Evolutionary conservation across 1,140 invertebrate species (phyloP).

Genomic region (Drosophila arawakana): DNA sequence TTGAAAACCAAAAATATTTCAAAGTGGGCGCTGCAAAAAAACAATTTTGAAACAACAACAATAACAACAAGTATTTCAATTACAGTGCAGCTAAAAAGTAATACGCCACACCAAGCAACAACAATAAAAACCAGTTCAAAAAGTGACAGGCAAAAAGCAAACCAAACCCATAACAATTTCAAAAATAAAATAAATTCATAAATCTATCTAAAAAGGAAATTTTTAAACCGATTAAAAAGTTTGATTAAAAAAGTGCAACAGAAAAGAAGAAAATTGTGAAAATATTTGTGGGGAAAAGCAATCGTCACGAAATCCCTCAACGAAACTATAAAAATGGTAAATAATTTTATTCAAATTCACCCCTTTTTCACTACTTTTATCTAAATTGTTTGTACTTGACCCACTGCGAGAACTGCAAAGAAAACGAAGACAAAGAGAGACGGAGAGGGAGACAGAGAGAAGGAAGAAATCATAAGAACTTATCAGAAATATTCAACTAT

Average conservation of each 20-base stretch:
- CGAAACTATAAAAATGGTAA: constrained; percentile 45
- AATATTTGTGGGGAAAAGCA: constrained; percentile 18
- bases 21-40: constrained; percentile 66
- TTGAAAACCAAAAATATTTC: constrained; percentile 23
- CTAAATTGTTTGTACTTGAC: constrained; percentile 63
- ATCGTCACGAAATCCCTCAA: background rate
- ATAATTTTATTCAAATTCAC: constrained; percentile 8
- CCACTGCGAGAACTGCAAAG: constrained; percentile 39
- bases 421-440: background rate
- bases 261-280: constrained; percentile 2
- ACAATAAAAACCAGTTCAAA: constrained; percentile 71
- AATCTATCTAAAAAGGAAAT: constrained; percentile 16
- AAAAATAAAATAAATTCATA: constrained; percentile 21
- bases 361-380: constrained; percentile 1
- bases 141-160: constrained; percentile 68
- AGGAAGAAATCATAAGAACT: background rate
- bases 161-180: constrained; percentile 59
- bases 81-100: constrained; percentile 78
- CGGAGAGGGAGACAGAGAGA: too few relatives aligned
- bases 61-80: constrained; percentile 64
- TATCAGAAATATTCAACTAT: constrained; percentile 22
- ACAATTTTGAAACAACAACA: constrained; percentile 48
- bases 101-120: constrained; percentile 51
- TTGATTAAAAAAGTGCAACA: constrained; percentile 19
- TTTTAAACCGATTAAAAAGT: constrained; percentile 54